These are phyloP conservation scores for Listronotus bonariensis DNA, from an alignment of 1,140 invertebrate genomes.

Conservation along the genomic window DNA sequence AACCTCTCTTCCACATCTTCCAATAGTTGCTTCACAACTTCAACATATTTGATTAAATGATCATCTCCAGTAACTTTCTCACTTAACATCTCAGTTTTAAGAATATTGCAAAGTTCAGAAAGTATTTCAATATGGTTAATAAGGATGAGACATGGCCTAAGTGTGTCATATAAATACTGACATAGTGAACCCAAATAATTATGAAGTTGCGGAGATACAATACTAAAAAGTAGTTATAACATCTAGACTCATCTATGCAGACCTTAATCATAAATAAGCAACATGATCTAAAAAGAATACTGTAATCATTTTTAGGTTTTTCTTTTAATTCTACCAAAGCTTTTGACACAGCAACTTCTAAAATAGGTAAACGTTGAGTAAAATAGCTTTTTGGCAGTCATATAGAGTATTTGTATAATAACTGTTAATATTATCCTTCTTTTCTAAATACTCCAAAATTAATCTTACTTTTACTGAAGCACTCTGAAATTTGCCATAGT, in stretches of 20 bases:
- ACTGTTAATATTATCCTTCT: slow-evolving; percentile 66
- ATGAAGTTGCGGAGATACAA: slow-evolving; percentile 66
- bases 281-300: slow-evolving; percentile 82
- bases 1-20: slow-evolving; percentile 96
- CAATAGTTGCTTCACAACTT: slow-evolving; percentile 82
- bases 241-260: slow-evolving; percentile 87
- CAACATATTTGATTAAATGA: slow-evolving; percentile 81
- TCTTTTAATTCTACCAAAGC: slow-evolving; percentile 73
- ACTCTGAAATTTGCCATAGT: slow-evolving; percentile 93
- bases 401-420: slow-evolving; percentile 77
- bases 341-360: slow-evolving; percentile 75
- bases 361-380: slow-evolving; percentile 71
- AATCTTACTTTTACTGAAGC: slow-evolving; percentile 81
- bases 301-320: slow-evolving; percentile 81
- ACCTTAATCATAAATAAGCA: slow-evolving; percentile 90
- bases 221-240: slow-evolving; percentile 86
- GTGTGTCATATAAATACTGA: slow-evolving; percentile 86
- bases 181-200: slow-evolving; percentile 85
- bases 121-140: slow-evolving; percentile 97
- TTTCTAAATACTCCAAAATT: slow-evolving; percentile 81
- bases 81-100: slow-evolving; percentile 92
- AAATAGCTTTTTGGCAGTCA: slow-evolving; percentile 88
- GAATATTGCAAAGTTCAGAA: slow-evolving; percentile 93
- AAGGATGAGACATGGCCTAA: slow-evolving; percentile 95
- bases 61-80: slow-evolving; percentile 88